phyloP scores from a whole-genome alignment of 2,888 invertebrate species.

The Cheilosia soror region DNA sequence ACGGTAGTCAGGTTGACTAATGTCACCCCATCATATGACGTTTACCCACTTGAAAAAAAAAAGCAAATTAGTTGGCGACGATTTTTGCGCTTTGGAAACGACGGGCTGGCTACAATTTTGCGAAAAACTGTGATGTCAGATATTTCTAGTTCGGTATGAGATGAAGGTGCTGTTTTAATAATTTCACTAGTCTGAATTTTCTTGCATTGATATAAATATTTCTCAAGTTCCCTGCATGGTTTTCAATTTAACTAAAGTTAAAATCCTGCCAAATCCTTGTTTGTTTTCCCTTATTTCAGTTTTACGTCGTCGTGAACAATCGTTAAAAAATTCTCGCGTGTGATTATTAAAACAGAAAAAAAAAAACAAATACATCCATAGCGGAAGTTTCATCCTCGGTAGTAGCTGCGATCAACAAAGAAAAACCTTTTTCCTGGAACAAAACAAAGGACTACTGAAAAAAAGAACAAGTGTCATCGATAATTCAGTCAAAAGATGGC shows the following conservation, averaged over 20 bases:
- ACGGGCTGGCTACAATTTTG: constrained; percentile 34
- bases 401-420: background rate
- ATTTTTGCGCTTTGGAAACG: constrained; percentile 52
- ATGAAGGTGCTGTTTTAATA: constrained; percentile 15
- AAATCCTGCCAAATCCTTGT: background rate
- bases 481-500: constrained; percentile 86
- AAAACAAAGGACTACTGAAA: constrained; percentile 12
- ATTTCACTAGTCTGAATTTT: constrained; percentile 6
- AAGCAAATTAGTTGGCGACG: constrained; percentile 1
- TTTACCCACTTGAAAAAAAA: background rate
- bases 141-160: constrained; percentile 48
- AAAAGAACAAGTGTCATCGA: constrained; percentile 24
- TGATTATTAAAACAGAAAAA: background rate
- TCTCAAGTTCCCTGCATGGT: constrained; percentile 27
- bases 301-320: background rate
- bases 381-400: constrained; percentile 2
- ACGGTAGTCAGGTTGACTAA: background rate
- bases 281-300: constrained; percentile 3
- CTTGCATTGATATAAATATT: constrained; percentile 16
- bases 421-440: constrained; percentile 3
- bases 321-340: background rate
- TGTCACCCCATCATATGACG: constrained; percentile 42
- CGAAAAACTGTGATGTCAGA: constrained; percentile 50
- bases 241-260: constrained; percentile 6
- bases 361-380: constrained; percentile 13